phyloP scores from a whole-genome alignment of 2,113 vertebrate genomes.

The Tinamus guttatus region DNA sequence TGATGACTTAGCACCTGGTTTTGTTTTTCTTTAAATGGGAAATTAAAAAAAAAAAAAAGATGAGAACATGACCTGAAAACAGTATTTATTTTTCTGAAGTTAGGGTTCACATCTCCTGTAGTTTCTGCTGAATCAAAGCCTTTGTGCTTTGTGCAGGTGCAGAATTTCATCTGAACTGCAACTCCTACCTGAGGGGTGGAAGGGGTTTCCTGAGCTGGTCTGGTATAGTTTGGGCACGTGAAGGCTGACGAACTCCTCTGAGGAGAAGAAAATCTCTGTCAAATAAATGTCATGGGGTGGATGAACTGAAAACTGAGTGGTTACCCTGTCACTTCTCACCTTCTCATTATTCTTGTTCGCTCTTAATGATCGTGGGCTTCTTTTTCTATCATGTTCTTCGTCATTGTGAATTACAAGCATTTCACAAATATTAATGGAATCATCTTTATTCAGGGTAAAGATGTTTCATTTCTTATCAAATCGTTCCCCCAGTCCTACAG shows the following conservation, averaged over 20 bases:
- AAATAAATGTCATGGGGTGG: background rate
- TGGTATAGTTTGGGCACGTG: background rate
- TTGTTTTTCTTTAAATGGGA: background rate
- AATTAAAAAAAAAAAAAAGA: background rate
- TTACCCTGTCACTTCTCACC: background rate
- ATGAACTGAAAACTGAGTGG: background rate
- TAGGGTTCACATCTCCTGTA: background rate
- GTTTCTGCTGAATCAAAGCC: background rate
- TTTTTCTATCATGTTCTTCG: background rate
- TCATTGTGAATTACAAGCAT: background rate
- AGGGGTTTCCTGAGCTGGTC: background rate
- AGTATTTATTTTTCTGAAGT: background rate
- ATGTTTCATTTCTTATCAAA: background rate
- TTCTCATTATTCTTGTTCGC: background rate
- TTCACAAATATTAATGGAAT: background rate
- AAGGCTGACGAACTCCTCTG: background rate
- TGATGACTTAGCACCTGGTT: background rate
- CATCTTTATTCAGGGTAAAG: background rate
- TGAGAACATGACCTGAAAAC: background rate
- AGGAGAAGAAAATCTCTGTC: background rate
- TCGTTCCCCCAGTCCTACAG: background rate
- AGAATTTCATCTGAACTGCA: background rate
- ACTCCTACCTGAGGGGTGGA: background rate
- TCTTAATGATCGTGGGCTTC: background rate
- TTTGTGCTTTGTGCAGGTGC: background rate